These are phyloP conservation scores for Phoxinus dragarum DNA, from an alignment of 2,797 vertebrate species.

Conservation along the genomic window DNA sequence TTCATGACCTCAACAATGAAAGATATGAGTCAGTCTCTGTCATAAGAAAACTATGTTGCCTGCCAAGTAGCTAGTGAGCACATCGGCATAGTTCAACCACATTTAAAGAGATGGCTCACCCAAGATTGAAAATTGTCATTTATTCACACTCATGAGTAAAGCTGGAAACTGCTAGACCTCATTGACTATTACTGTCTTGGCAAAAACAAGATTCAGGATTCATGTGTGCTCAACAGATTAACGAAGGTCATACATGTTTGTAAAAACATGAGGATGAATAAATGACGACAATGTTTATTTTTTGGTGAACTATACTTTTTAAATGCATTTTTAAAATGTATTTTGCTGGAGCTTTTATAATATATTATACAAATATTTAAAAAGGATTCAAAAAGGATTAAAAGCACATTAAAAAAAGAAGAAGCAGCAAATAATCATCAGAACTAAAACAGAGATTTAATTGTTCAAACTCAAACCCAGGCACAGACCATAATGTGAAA, in stretches of 20 bases:
- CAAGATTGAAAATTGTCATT: not conserved
- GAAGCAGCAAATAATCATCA: not conserved
- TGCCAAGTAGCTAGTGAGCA: slow-evolving; percentile 33
- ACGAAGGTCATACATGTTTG: not conserved
- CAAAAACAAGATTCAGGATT: not conserved
- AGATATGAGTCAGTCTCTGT: slow-evolving; percentile 44
- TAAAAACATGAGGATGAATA: not conserved
- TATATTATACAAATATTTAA: not conserved
- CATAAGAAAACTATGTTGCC: slow-evolving; percentile 49
- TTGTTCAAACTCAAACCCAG: not conserved
- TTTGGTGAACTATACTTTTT: not conserved
- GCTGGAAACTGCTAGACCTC: not conserved
- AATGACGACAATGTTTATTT: not conserved
- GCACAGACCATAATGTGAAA: not conserved
- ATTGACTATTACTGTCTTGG: not conserved
- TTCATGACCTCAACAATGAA: slow-evolving; percentile 46
- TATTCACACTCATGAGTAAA: not conserved
- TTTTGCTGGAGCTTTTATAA: not conserved
- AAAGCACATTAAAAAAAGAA: not conserved
- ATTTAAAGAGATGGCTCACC: not conserved
- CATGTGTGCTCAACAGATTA: not conserved
- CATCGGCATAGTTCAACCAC: not conserved
- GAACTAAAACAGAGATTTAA: not conserved
- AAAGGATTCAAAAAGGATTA: not conserved
- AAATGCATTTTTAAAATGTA: not conserved